Base-by-base conservation (phyloP, 2,888 invertebrate species). In the Agrypnus murinus region DNA sequence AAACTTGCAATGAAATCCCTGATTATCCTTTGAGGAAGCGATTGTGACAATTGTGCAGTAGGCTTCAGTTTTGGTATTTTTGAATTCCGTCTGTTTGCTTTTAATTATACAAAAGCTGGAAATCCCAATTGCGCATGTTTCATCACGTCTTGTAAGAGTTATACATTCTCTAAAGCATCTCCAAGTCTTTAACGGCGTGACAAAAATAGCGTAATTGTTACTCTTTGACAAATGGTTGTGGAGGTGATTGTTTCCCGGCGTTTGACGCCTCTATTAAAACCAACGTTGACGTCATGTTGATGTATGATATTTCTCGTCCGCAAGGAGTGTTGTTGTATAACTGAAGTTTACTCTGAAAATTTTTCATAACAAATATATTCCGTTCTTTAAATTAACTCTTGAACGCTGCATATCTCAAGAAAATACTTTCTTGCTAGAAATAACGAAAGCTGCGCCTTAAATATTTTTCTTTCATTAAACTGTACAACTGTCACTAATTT, bases 131-230 rank as follows among this genome's bases (percentile, higher is more conserved):
- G 64, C 36, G 53, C 31, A 53, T 53, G 53, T 53, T 64, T 53
- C 31, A 64, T 64, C 64, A 64, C 64, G 64, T 64, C 46, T 64
- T 64, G 36, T 14, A 38, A 31, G 48, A 62, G 48, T 17, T 53
- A 64, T 17, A 64, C 25, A 25, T 25, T 25, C 53, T 64, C 53
- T 64, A 53, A 64, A 64, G 55, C 43, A 53, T 50, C 46, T 15
- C 31, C 17, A 32, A 34, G 38, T 53, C 50, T 64, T 55, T 58
- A 46, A 48, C 53, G 55, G 55, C 19, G 55, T 55, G 40, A 64
- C 64, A 50, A 53, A 64, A 64, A 64, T 64, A 64, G 53, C 64
- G 43, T 64, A 64, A 65, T 57, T 65, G 65, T 65, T 65, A 65
- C 32, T 45, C 43, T 46, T 57, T 65, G 65, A 65, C 65, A 65